These are phyloP conservation scores for Trypoxylus dichotomus DNA, from an alignment of 1,140 invertebrate genomes.

Conservation along the genomic window DNA sequence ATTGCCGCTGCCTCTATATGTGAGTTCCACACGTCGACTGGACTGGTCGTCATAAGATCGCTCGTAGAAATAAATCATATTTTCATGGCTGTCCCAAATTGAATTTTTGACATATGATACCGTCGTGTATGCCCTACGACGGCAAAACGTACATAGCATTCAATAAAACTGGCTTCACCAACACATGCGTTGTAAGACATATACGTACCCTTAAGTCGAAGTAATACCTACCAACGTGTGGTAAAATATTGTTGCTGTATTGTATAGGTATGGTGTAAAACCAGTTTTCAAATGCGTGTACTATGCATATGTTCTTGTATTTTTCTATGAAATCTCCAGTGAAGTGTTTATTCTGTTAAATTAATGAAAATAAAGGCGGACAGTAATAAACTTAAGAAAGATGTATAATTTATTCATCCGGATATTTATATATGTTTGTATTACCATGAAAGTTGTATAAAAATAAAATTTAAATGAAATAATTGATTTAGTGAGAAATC, in stretches of 20 bases:
- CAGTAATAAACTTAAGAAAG: no score
- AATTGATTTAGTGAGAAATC: no score
- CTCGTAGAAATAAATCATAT: conserved; percentile 8
- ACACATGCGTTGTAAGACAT: not conserved
- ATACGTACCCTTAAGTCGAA: not conserved
- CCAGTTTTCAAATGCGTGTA: not conserved
- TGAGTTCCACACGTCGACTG: not conserved
- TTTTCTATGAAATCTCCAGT: no score
- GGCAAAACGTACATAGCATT: not conserved
- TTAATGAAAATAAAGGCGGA: no score
- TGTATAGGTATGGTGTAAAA: not conserved
- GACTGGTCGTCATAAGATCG: not conserved
- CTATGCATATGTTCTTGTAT: not conserved
- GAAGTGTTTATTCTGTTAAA: no score
- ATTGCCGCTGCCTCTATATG: not conserved
- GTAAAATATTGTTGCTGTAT: not conserved
- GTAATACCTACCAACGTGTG: not conserved
- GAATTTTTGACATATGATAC: conserved; percentile 16
- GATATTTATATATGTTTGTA: no score
- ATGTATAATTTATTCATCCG: no score
- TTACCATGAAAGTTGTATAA: no score
- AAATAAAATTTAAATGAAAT: no score
- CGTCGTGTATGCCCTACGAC: not conserved
- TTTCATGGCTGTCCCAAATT: conserved; percentile 20
- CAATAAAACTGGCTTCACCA: conserved; percentile 8